phyloP scores from a whole-genome alignment of 2,888 invertebrate species.

The Didymodactylos carnosus region DNA sequence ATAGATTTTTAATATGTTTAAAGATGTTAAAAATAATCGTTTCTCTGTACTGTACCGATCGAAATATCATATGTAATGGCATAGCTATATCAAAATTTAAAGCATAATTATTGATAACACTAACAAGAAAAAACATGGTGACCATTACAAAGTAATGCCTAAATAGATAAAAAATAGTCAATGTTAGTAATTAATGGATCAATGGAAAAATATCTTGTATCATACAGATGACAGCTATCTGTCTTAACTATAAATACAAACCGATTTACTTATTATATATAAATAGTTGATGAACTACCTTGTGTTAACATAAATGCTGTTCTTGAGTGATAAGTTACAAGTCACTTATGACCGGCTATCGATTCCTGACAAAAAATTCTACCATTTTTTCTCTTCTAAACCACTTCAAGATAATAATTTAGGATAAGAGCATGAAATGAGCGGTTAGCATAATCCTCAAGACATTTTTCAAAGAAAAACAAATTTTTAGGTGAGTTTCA shows the following conservation, averaged over 20 bases:
- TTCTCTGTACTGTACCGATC: slow-evolving; percentile 71
- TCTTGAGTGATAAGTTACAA: too few species aligned
- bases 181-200: not conserved
- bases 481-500: too few species aligned
- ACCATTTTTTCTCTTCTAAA: not conserved
- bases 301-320: too few species aligned
- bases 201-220: slow-evolving; percentile 1
- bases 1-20: not conserved
- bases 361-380: too few species aligned
- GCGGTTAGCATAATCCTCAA: too few species aligned
- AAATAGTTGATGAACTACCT: too few species aligned
- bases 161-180: slow-evolving; percentile 43
- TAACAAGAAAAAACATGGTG: slow-evolving; percentile 68
- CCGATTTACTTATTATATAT: too few species aligned
- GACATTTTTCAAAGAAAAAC: too few species aligned
- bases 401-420: not conserved
- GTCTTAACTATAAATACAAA: too few species aligned
- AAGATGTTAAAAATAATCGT: too few species aligned
- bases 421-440: too few species aligned
- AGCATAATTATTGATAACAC: slow-evolving; percentile 58
- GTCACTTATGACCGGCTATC: too few species aligned
- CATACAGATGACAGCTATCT: not conserved
- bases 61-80: slow-evolving; percentile 93
- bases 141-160: slow-evolving; percentile 60
- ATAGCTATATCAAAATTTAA: slow-evolving; percentile 88